A percentile compares a stretch with the other conserved stretches of the same genome.
Conservation (phyloP, 2,113 vertebrate species). For the Microtus oregoni region DNA sequence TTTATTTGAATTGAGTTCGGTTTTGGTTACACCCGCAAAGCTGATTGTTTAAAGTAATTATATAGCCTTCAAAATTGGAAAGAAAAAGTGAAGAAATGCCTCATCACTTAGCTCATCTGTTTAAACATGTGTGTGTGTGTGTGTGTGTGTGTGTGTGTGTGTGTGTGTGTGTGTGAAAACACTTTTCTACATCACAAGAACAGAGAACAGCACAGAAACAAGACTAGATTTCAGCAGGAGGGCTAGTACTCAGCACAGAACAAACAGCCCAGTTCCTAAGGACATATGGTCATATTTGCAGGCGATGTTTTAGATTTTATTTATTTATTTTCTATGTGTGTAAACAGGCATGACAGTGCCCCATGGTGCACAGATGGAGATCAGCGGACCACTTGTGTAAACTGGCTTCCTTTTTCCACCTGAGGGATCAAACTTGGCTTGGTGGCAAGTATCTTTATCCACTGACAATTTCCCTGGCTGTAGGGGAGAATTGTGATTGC, state of each 20-base stretch:
- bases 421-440: not conserved
- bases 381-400: not conserved
- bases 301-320: not conserved
- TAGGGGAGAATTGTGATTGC: not conserved
- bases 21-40: conserved; percentile 47
- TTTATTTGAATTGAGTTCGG: conserved; percentile 65
- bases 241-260: not conserved
- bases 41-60: conserved; percentile 60
- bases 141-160: no score
- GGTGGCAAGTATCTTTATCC: not conserved
- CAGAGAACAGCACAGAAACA: not conserved
- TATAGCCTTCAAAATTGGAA: conserved; percentile 43
- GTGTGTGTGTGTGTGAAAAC: not conserved
- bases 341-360: not conserved
- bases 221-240: not conserved
- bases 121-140: not conserved
- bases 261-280: fast-evolving
- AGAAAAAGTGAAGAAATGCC: conserved; percentile 51
- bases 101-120: conserved; percentile 54
- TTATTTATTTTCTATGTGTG: not conserved
- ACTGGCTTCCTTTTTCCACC: not conserved
- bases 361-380: no score
- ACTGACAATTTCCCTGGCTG: not conserved
- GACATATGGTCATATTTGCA: not conserved
- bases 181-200: not conserved